Percentiles rank a stretch among this genome's conserved stretches.
Evolutionary conservation across 1,140 invertebrate genomes (phyloP).

Genomic region (Anastrepha obliqua): DNA sequence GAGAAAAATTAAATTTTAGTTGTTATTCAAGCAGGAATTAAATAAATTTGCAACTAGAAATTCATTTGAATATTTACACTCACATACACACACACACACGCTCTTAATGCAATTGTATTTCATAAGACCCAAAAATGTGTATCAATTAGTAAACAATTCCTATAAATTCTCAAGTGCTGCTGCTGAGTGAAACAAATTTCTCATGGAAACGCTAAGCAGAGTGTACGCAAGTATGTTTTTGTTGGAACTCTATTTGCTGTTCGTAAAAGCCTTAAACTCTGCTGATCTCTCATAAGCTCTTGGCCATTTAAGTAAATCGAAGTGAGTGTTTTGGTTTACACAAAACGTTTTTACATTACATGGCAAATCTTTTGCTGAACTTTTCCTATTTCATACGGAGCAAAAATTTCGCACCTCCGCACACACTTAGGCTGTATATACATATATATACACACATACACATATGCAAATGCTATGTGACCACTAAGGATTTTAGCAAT

Average conservation of each 20-base stretch:
- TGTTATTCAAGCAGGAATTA: background rate
- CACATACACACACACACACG: background rate
- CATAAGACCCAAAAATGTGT: background rate
- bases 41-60: constrained; percentile 5
- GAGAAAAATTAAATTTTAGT: constrained; percentile 12
- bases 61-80: background rate
- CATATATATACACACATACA: background rate
- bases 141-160: background rate
- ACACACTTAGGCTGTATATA: background rate
- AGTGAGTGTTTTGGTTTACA: constrained; percentile 25
- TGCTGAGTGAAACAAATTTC: constrained; percentile 3
- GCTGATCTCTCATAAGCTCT: constrained; percentile 32
- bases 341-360: constrained; percentile 19
- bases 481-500: constrained; percentile 11
- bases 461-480: background rate
- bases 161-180: background rate
- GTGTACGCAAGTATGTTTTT: background rate
- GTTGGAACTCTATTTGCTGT: background rate
- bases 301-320: constrained; percentile 34
- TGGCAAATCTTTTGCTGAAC: background rate
- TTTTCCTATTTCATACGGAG: background rate
- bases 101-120: background rate
- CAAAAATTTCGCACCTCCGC: background rate
- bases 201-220: background rate
- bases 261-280: constrained; percentile 31